phyloP scores from a whole-genome alignment of 2,888 invertebrate genomes.

The Unio delphinus region DNA sequence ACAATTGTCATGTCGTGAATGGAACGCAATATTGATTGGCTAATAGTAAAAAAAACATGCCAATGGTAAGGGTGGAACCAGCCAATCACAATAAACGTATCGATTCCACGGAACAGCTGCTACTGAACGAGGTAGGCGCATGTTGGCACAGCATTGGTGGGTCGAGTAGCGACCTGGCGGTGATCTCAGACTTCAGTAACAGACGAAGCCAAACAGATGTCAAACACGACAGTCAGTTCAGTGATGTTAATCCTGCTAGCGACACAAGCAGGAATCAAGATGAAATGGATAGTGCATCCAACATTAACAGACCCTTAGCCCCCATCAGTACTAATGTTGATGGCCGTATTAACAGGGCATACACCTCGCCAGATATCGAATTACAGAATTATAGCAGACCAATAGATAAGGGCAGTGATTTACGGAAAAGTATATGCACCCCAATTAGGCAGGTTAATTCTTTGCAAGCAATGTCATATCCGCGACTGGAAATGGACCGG shows the following conservation, averaged over 20 bases:
- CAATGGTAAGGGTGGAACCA: conserved; percentile 60
- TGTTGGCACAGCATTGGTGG: conserved; percentile 5
- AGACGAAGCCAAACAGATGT: conserved; percentile 25
- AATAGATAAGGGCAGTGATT: conserved; percentile 19
- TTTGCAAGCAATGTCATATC: conserved; percentile 27
- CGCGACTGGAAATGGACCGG: conserved; percentile 37
- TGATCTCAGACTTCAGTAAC: neutral
- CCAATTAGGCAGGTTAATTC: conserved; percentile 24
- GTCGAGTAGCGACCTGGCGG: conserved; percentile 2
- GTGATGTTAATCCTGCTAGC: conserved; percentile 19
- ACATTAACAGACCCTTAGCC: conserved; percentile 9
- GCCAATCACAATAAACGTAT: conserved; percentile 64
- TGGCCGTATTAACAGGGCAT: conserved; percentile 62
- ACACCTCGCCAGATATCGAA: conserved; percentile 67
- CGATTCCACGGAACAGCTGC: conserved; percentile 63
- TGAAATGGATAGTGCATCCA: conserved; percentile 23
- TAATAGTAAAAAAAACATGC: conserved; percentile 43
- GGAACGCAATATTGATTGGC: no score
- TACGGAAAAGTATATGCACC: conserved; percentile 15
- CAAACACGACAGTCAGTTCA: conserved; percentile 26
- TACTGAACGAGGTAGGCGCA: conserved; percentile 1
- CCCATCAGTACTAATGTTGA: conserved; percentile 35
- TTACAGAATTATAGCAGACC: conserved; percentile 53
- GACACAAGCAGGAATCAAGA: conserved; percentile 24
- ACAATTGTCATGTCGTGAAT: no score